Conservation (phyloP, 2,888 invertebrate species). For the Selenia dentaria region DNA sequence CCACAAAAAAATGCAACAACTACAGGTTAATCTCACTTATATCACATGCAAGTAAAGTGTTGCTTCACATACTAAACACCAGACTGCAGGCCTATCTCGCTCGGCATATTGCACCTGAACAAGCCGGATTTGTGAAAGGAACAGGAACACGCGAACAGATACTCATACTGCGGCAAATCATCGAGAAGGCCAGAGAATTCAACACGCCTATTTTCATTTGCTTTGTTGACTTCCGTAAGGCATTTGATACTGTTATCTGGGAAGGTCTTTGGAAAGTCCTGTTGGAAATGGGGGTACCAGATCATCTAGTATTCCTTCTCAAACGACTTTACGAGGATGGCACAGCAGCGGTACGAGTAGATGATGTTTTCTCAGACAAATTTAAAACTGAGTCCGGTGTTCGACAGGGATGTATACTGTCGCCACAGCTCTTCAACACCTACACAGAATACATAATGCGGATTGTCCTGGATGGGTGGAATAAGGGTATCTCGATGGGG, state of each 20-base stretch:
- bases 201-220: conserved; percentile 15
- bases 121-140: conserved; percentile 24
- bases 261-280: too few species aligned
- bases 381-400: too few species aligned
- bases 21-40: conserved; percentile 27
- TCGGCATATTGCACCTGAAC: conserved; percentile 10
- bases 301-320: too few species aligned
- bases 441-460: too few species aligned
- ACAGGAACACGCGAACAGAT: conserved; percentile 28
- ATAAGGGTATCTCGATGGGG: too few species aligned
- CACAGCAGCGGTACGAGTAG: too few species aligned
- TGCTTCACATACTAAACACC: conserved; percentile 12
- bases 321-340: too few species aligned
- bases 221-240: conserved; percentile 3
- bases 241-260: neutral
- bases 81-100: conserved; percentile 14
- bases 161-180: conserved; percentile 4
- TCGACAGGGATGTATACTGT: too few species aligned
- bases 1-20: conserved; percentile 28
- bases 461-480: too few species aligned
- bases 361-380: too few species aligned
- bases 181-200: conserved; percentile 19
- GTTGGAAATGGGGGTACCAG: too few species aligned
- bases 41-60: conserved; percentile 23
- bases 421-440: too few species aligned